Conservation (phyloP, 2,797 vertebrate genomes). For the Miichthys miiuy region DNA sequence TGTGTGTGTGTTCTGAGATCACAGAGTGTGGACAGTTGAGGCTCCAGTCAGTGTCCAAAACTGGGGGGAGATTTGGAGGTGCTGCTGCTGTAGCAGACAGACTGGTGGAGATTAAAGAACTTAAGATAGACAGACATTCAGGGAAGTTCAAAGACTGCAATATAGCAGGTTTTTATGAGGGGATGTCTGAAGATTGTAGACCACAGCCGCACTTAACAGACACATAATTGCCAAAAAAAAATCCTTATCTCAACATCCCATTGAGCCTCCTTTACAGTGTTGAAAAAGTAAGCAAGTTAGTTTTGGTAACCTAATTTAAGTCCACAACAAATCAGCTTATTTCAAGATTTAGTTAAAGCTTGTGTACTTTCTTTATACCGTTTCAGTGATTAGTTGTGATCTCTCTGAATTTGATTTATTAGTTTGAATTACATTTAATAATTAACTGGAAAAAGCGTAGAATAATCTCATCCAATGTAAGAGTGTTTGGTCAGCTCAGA, state of each 20-base stretch:
- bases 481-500: not conserved
- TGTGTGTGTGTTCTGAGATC: slow-evolving; percentile 53
- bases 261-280: slow-evolving; percentile 3
- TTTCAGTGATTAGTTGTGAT: not conserved
- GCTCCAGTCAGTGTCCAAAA: slow-evolving; percentile 67
- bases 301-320: not conserved
- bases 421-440: not conserved
- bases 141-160: slow-evolving; percentile 76
- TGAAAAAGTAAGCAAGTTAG: not conserved
- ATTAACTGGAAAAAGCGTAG: not conserved
- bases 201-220: slow-evolving; percentile 29
- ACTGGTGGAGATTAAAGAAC: slow-evolving; percentile 77
- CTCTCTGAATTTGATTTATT: too few relatives aligned
- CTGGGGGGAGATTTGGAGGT: slow-evolving; percentile 75
- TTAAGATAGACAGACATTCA: slow-evolving; percentile 68
- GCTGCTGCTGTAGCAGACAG: slow-evolving; percentile 70
- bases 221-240: not conserved
- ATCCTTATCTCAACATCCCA: not conserved
- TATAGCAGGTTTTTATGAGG: slow-evolving; percentile 30
- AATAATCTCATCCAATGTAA: not conserved
- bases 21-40: slow-evolving; percentile 68
- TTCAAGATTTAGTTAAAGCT: not conserved
- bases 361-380: not conserved
- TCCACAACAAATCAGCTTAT: not conserved
- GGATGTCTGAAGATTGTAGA: slow-evolving; percentile 43